Evolutionary conservation across 2,888 invertebrate species (phyloP).

Genomic region (Spodoptera exigua): DNA sequence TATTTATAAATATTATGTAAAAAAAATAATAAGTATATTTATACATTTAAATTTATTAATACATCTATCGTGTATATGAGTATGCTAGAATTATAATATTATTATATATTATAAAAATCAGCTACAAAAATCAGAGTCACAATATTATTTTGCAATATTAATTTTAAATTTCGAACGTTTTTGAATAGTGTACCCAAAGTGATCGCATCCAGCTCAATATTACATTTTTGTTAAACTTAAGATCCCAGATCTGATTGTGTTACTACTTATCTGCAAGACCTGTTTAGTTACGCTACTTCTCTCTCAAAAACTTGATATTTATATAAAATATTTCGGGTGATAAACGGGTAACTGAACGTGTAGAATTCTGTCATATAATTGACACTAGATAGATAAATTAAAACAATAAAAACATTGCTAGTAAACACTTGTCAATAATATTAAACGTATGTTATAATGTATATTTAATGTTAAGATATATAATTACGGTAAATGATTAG

Average conservation of each 20-base stretch:
- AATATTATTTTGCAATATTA: too few relatives aligned
- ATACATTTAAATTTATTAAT: too few relatives aligned
- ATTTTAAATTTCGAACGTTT: too few relatives aligned
- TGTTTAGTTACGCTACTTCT: conserved; percentile 36
- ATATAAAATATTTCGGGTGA: conserved; percentile 79
- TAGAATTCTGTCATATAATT: conserved; percentile 72
- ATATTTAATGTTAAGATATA: conserved; percentile 75
- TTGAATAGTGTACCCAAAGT: conserved; percentile 8
- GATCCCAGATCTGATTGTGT: conserved; percentile 33
- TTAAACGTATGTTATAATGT: conserved; percentile 69
- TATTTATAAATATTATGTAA: too few relatives aligned
- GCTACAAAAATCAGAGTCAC: conserved; percentile 34
- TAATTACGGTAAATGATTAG: conserved; percentile 73
- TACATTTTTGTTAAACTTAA: conserved; percentile 16
- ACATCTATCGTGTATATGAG: too few relatives aligned
- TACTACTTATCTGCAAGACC: conserved; percentile 54
- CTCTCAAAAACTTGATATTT: conserved; percentile 52
- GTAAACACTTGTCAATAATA: conserved; percentile 75
- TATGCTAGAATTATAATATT: too few relatives aligned
- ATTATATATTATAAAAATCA: neutral
- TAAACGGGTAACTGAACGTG: conserved; percentile 84
- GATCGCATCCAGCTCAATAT: conserved; percentile 38
- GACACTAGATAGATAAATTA: conserved; percentile 85
- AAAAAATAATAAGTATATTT: too few relatives aligned
- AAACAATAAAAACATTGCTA: conserved; percentile 83